These are phyloP conservation scores for Acanthosepion esculentum DNA, from an alignment of 2,888 invertebrate species.

Conservation along the genomic window DNA sequence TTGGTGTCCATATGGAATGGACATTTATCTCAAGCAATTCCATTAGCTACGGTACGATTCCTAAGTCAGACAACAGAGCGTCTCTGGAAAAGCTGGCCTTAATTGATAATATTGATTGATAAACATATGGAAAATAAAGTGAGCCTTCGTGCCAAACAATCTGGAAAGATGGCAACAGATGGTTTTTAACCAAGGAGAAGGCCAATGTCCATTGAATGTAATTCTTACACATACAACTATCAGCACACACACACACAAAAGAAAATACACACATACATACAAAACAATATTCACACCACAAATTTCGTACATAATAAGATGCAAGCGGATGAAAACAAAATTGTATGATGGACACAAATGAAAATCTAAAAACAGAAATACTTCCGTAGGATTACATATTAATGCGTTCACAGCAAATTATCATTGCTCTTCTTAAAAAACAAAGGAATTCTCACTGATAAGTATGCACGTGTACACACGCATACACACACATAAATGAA, in stretches of 20 bases:
- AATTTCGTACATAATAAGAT: too few species aligned
- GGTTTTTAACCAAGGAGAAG: neutral
- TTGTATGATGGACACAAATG: too few species aligned
- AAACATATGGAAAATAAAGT: neutral
- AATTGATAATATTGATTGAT: conserved; percentile 16
- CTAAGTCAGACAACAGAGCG: neutral
- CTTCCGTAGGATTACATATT: too few species aligned
- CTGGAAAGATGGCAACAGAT: neutral
- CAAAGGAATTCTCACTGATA: neutral
- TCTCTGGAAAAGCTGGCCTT: neutral
- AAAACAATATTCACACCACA: too few species aligned
- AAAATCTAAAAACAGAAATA: too few species aligned
- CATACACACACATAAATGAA: neutral
- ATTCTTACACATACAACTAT: neutral
- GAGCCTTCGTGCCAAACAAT: neutral
- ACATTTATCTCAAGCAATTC: neutral
- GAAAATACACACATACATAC: too few species aligned
- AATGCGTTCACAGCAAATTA: too few species aligned
- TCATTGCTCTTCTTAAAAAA: too few species aligned
- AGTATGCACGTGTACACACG: neutral
- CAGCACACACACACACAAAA: neutral
- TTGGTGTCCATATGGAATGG: neutral
- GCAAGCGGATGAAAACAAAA: too few species aligned
- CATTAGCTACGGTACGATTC: neutral
- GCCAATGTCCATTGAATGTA: neutral